Base-by-base conservation (phyloP, 2,113 vertebrate species). In the Strigops habroptila region DNA sequence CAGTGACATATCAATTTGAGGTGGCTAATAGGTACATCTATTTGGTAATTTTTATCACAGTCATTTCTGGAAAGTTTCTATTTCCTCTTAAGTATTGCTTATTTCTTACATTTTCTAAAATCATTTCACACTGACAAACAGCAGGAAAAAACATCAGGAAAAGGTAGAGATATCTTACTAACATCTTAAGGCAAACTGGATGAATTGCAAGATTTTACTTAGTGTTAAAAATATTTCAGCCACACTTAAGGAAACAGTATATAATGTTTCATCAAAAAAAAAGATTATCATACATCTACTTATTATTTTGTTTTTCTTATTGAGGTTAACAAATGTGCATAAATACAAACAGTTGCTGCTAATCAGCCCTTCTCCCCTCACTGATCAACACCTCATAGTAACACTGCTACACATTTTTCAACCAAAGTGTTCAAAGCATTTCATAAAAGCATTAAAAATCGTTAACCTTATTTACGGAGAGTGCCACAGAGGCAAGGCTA, bases 81-180 rank as follows among this genome's bases (percentile, higher is more conserved):
- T 73, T 78, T 89, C 82, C 3, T 94, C 39, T 91, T 63, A 73
- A 76, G 8, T 44, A 46, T 43, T 88, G 19, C 52, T 93, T 92
- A 79, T 82, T 95, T 92, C 74, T 96, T 96, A 83, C 24, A 57
- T 84, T 82, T 80, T 60, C 33, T 87, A 51, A 64, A 73, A 69
- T 43, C 31, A 62, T 82, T 96, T 95, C 53, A 60, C 52, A 59
- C 7, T 59, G 59, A 90, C 41, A 90, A 91, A 85, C 24, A 93
- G 30, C 22, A 86, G 81, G 9, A 48, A 83, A 71, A 80, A 70
- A 5, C n/a, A 64, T 33, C 14, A 91, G 62, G 15, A 80, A 69
- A 80, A 92, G 35, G 37, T 5, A 93, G 55, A 93, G 24, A 43
- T 52, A 46, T 30, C 81, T 94, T 86, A 35, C 33, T 63, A 78